Evolutionary conservation across 2,113 vertebrate genomes (phyloP).

Genomic region (Eupsittula cactorum): DNA sequence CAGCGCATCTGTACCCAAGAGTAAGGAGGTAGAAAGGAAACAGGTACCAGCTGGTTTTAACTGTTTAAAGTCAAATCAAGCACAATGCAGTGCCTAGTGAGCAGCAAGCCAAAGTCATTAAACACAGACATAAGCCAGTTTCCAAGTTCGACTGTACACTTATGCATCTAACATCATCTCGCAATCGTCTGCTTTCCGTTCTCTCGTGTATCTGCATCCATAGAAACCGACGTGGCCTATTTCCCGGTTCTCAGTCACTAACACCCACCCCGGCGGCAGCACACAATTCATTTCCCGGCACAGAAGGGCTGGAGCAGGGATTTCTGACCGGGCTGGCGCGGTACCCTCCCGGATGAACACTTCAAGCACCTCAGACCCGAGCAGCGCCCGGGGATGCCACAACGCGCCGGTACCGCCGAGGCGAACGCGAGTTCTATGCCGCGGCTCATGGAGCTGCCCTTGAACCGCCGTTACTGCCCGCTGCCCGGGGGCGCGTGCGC

Average conservation of each 20-base stretch:
- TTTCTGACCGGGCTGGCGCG: background rate
- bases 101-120: background rate
- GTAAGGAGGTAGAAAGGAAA: background rate
- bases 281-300: background rate
- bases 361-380: background rate
- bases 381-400: background rate
- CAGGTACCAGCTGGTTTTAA: background rate
- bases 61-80: background rate
- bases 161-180: background rate
- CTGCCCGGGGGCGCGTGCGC: background rate
- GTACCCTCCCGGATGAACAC: background rate
- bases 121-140: background rate
- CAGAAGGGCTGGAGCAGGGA: background rate
- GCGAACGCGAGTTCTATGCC: background rate
- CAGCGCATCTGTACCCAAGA: rapidly evolving
- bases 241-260: background rate
- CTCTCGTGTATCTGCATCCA: rapidly evolving
- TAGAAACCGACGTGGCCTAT: background rate
- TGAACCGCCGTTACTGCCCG: background rate
- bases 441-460: background rate
- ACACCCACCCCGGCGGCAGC: background rate
- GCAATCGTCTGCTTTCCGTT: background rate
- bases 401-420: background rate
- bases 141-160: background rate
- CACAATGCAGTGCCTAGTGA: background rate